Conservation (phyloP, 2,113 vertebrate genomes). For the Cavia porcellus region DNA sequence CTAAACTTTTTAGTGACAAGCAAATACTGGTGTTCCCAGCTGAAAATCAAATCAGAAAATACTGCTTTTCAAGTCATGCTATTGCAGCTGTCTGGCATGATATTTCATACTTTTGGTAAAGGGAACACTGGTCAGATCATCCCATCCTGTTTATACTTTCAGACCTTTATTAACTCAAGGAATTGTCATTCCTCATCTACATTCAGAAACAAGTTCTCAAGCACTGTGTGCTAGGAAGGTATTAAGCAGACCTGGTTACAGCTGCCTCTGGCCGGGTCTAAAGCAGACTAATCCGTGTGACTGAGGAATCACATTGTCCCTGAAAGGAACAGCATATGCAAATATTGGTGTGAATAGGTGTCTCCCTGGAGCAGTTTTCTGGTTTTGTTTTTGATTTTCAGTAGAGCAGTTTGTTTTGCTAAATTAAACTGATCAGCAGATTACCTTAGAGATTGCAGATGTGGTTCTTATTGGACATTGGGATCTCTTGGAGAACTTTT, state of each 20-base stretch:
- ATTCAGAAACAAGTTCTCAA: conserved; percentile 64
- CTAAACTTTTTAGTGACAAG: not conserved
- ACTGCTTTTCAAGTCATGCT: conserved; percentile 12
- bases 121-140: conserved; percentile 21
- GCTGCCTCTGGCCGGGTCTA: not conserved
- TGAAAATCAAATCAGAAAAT: conserved; percentile 61
- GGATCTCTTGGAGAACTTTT: conserved; percentile 12
- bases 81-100: not conserved
- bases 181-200: conserved; percentile 16
- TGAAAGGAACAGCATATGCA: not conserved
- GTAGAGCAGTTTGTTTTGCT: not conserved
- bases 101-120: conserved; percentile 14
- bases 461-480: not conserved
- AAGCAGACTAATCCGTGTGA: not conserved
- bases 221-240: not conserved
- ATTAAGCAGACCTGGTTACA: conserved; percentile 6
- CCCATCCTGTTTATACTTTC: not conserved
- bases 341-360: not conserved
- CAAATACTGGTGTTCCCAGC: conserved; percentile 40
- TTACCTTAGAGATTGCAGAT: not conserved
- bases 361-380: not conserved
- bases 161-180: not conserved
- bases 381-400: not conserved
- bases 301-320: not conserved
- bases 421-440: not conserved